Evolutionary conservation across 2,888 invertebrate genomes (phyloP), one percentile per base, ranked within the genome.

Genomic region (Alloplasta piceator): DNA sequence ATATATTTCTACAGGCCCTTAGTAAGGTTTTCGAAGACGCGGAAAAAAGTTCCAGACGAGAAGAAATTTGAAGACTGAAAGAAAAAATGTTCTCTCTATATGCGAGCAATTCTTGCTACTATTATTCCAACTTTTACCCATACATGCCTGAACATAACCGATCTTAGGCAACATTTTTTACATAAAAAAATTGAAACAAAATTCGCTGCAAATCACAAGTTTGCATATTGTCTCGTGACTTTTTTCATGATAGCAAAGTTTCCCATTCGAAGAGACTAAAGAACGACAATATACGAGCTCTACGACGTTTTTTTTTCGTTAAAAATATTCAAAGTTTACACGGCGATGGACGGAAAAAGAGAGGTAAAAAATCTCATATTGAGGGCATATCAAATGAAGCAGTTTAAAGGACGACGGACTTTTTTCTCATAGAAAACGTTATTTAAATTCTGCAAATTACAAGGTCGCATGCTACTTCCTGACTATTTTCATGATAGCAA

Each of bases 1-100:
- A 56, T 56, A 56, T n/a, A n/a, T n/a, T n/a, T n/a, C n/a, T n/a
- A 26, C 14, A 41, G 12, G 52, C 58, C 14, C 41, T 46, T 48
- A 39, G 39, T 46, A 78, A 63, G n/a, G 64, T 50, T 76, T 55
- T 38, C 55, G 52, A 14, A 36, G 60, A 68, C 73, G 26, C 55
- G 43, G 67, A 60, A 46, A 60, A 58, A 50, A 70, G 12, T 9
- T 3, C 1, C 3, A 43, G 48, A 14, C 58, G 71, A 61, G 39
- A 64, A 52, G 55, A 60, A 46, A 71, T 55, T 26, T 26, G 39
- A 63, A 77, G 7, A 36, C 6, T 12, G 41, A 6, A 64, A 71
- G 56, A 56, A 66, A 52, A 52, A 76, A 63, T 6, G n/a, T 63
- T 16, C 60, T 0, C 38, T 60, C 60, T 26, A 26, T 26, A 26